Conservation (phyloP, 2,113 vertebrate genomes). For the Cygnus atratus region DNA sequence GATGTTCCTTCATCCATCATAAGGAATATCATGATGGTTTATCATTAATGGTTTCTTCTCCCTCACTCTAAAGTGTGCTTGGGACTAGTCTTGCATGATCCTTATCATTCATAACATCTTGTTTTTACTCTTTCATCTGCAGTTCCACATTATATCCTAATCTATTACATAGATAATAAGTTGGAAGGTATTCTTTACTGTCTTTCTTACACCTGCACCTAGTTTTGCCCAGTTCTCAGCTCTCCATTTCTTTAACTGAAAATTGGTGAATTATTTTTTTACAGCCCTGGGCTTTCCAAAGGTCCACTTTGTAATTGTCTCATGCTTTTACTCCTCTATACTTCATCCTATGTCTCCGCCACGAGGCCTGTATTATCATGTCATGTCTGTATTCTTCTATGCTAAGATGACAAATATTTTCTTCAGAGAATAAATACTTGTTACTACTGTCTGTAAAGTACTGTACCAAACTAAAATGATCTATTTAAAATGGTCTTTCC, state of each 20-base stretch:
- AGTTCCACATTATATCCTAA: neutral
- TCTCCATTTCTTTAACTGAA: neutral
- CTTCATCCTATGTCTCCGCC: neutral
- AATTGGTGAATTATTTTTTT: neutral
- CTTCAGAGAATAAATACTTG: neutral
- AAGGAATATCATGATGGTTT: neutral
- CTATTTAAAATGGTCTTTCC: neutral
- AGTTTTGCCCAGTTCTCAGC: neutral
- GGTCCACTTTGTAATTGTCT: neutral
- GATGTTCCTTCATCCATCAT: neutral
- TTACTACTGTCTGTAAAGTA: neutral
- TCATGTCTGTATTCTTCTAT: neutral
- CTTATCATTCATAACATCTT: rapidly evolving
- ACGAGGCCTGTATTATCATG: neutral
- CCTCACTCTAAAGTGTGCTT: neutral
- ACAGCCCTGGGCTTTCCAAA: neutral
- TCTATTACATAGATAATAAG: neutral
- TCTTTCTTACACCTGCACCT: neutral
- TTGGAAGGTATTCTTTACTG: neutral
- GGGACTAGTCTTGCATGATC: neutral
- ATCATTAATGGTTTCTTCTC: neutral
- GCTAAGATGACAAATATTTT: neutral
- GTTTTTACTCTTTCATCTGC: neutral
- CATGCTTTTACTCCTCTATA: neutral
- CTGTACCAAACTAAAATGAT: neutral